Evolutionary conservation across 2,888 invertebrate species (phyloP).

Genomic region (Eupithecia vulgata): DNA sequence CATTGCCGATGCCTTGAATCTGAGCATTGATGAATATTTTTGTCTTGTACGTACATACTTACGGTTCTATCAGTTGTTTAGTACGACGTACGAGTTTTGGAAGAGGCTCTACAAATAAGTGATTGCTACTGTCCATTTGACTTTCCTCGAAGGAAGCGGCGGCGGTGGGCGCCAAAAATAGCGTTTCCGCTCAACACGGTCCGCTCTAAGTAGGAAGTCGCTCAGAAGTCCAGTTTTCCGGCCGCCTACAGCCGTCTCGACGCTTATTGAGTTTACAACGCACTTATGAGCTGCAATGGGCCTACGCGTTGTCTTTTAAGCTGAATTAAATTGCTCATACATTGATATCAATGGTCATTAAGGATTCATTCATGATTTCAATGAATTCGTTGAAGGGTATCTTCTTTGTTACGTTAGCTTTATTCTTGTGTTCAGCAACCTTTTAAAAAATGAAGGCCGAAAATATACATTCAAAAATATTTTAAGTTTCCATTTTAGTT

Average conservation of each 20-base stretch:
- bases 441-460: neutral
- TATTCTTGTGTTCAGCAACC: neutral
- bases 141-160: conserved; percentile 81
- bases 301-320: conserved; percentile 77
- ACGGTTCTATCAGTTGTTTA: neutral
- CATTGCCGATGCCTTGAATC: too few species aligned
- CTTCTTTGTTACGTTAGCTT: neutral
- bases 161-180: conserved; percentile 82
- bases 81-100: conserved; percentile 12
- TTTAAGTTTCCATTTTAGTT: neutral
- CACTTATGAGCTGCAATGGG: conserved; percentile 77
- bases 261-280: conserved; percentile 81
- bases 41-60: neutral
- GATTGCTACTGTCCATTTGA: conserved; percentile 63
- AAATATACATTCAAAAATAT: neutral
- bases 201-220: conserved; percentile 81
- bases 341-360: conserved; percentile 67
- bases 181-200: conserved; percentile 76
- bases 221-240: conserved; percentile 76
- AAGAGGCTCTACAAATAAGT: conserved; percentile 45
- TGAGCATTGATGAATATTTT: too few species aligned
- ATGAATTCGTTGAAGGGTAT: conserved; percentile 17
- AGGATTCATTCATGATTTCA: conserved; percentile 53
- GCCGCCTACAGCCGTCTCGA: conserved; percentile 79
- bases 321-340: conserved; percentile 80